A percentile compares a stretch with the other conserved stretches of the same genome.
These are phyloP conservation scores for Metaphire vulgaris DNA, from an alignment of 1,140 invertebrate genomes.

Conservation along the genomic window DNA sequence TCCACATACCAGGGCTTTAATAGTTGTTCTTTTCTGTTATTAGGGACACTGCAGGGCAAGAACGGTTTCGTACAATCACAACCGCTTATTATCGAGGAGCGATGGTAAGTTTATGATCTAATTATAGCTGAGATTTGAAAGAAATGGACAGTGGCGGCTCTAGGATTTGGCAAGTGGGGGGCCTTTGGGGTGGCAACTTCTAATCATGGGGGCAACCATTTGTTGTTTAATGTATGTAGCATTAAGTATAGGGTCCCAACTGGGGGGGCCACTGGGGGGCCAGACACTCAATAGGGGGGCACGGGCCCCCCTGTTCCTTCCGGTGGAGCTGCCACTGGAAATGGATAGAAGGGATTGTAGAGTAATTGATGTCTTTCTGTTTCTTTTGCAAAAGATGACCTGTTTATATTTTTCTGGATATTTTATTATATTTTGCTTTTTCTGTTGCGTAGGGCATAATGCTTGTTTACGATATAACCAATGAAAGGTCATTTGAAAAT, in stretches of 20 bases:
- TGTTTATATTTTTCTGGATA: not conserved
- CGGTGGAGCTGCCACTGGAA: no score
- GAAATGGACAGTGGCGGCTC: no score
- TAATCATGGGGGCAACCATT: not conserved
- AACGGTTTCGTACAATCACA: slow-evolving; percentile 92
- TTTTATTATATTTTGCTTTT: slow-evolving; percentile 7
- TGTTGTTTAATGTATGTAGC: not conserved
- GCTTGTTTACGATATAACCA: slow-evolving; percentile 97
- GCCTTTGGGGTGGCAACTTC: not conserved
- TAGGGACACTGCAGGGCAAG: slow-evolving; percentile 85
- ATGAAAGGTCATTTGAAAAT: slow-evolving; percentile 96
- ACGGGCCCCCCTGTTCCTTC: no score
- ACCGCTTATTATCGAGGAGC: slow-evolving; percentile 94
- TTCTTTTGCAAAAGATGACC: not conserved
- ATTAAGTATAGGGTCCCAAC: not conserved
- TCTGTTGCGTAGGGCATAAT: slow-evolving; percentile 69
- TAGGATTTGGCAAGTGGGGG: no score
- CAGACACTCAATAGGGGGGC: no score
- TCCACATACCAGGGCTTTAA: not conserved
- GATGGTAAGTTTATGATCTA: slow-evolving; percentile 80
- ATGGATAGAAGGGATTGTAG: no score
- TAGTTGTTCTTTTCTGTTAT: slow-evolving; percentile 49
- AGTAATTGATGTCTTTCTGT: not conserved
- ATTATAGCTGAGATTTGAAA: not conserved
- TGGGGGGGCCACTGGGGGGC: no score